Base-by-base conservation (phyloP, 2,888 invertebrate genomes). In the Heteropelma amictum region DNA sequence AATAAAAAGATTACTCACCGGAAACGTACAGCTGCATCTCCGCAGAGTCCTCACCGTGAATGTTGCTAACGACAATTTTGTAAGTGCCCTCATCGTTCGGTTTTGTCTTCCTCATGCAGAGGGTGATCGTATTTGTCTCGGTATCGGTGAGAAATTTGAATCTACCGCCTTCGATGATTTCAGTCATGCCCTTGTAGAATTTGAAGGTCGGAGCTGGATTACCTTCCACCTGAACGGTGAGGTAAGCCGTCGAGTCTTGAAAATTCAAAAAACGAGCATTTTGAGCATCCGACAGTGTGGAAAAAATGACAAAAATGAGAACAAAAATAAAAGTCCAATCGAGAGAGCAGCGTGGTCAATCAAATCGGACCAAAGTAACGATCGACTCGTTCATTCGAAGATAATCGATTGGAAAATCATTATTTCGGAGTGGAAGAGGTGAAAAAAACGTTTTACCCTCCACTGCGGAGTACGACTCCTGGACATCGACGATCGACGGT, bases 11-110 rank as follows among this genome's bases (percentile, higher is more conserved):
- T 53, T 21, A 2, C 89, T 89, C 90, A 97, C 97, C 97, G 84
- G 98, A 98, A 74, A 99, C 98, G 89, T 97, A 98, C 80, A 99
- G 93, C 87, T 95, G 95, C 93, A 97, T 96, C 89, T 98, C 98
- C 73, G 97, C 98, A 0, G 96, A 94, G 90, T 99, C 99, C 88
- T 97, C 96, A 72, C 99, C 99, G 86, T 98, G 96, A 80, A 95
- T 93, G 89, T 99, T 98, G 87, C 95, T 95, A 79, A 99, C 93
- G 80, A 96, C 94, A 85, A 98, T 92, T 88, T 95, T 97, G 91
- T 98, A 99, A 90, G 95, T 96, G 63, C 97, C 97, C 90, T 99
- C 98, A 93, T 99, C 99, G 85, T 96, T 96, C 51, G 97, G 96
- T 88, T 98, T 97, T 80, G 97, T 94, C 91, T 99, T 99, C 83